These are phyloP conservation scores for Hemibagrus guttatus DNA, from an alignment of 2,797 vertebrate species.

Conservation along the genomic window DNA sequence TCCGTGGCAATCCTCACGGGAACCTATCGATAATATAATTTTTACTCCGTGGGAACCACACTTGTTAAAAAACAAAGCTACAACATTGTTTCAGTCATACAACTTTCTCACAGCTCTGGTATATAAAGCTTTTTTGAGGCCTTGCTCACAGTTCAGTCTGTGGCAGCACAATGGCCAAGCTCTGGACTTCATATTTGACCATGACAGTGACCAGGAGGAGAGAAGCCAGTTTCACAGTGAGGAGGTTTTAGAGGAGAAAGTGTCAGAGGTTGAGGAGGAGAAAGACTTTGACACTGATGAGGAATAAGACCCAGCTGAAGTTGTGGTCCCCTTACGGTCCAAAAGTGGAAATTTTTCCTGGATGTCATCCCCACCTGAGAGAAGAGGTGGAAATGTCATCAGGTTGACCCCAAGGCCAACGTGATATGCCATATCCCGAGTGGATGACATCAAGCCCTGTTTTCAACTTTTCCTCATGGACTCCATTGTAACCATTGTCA, in stretches of 20 bases:
- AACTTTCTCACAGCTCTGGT: not conserved
- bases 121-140: not conserved
- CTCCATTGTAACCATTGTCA: not conserved
- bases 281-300: slow-evolving; percentile 4
- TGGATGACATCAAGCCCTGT: not conserved
- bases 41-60: no score
- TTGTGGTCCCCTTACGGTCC: no score
- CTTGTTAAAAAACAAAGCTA: no score
- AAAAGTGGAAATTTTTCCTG: not conserved
- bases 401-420: not conserved
- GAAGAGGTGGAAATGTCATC: not conserved
- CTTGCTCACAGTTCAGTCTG: slow-evolving; percentile 55
- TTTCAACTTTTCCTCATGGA: not conserved
- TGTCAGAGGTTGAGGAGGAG: no score
- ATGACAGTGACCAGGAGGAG: not conserved
- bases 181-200: no score
- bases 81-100: not conserved
- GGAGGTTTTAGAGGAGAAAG: not conserved
- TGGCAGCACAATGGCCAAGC: not conserved
- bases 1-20: no score
- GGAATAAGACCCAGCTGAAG: no score
- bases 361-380: not conserved
- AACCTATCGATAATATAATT: no score
- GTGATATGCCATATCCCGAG: not conserved
- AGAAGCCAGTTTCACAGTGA: not conserved